Percentiles rank a stretch among this genome's conserved stretches.
These are phyloP conservation scores for Piezodorus guildinii DNA, from an alignment of 1,140 invertebrate species.

Conservation along the genomic window DNA sequence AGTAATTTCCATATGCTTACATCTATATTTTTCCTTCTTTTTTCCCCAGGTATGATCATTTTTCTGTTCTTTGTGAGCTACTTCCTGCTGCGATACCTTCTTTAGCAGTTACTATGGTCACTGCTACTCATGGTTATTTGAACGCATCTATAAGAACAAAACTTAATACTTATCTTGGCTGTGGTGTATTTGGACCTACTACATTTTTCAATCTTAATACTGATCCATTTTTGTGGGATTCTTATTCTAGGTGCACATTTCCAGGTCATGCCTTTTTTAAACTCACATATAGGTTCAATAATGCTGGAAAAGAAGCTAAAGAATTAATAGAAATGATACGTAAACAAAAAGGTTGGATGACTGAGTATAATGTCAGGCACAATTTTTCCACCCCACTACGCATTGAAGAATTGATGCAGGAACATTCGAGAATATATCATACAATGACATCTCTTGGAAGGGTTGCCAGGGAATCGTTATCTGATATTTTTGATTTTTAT, in stretches of 20 bases:
- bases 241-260: slow-evolving; percentile 40
- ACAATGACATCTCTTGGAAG: slow-evolving; percentile 46
- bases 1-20: background rate
- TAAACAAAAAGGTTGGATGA: slow-evolving; percentile 53
- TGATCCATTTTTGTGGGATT: slow-evolving; percentile 47
- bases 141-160: slow-evolving; percentile 41
- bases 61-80: slow-evolving; percentile 63
- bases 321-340: slow-evolving; percentile 22
- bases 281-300: slow-evolving; percentile 41
- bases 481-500: slow-evolving; percentile 56
- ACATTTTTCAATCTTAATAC: slow-evolving; percentile 41
- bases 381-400: slow-evolving; percentile 61
- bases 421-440: slow-evolving; percentile 50
- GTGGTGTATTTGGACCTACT: slow-evolving; percentile 32
- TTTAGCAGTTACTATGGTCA: slow-evolving; percentile 50
- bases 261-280: slow-evolving; percentile 46
- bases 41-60: slow-evolving; percentile 55
- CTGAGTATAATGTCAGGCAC: slow-evolving; percentile 64
- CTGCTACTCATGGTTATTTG: slow-evolving; percentile 47
- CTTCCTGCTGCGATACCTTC: slow-evolving; percentile 55
- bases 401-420: slow-evolving; percentile 51
- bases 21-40: slow-evolving; percentile 6
- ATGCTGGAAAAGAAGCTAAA: slow-evolving; percentile 39
- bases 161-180: slow-evolving; percentile 44
- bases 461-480: slow-evolving; percentile 49